These are phyloP conservation scores for Oryzias sinensis DNA, from an alignment of 2,797 vertebrate species.

Conservation along the genomic window DNA sequence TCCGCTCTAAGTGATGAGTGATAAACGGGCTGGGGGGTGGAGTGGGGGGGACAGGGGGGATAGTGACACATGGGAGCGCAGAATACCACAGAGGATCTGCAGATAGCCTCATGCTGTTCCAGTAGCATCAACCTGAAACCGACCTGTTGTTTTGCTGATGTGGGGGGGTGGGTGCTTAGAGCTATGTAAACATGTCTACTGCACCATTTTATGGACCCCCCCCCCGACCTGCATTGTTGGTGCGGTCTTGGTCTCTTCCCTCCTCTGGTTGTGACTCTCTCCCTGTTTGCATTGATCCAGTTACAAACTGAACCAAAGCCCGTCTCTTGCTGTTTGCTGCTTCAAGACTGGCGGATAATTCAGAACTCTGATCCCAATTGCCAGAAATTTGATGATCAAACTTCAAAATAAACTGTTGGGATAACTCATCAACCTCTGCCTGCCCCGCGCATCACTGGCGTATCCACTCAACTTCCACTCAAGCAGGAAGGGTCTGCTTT, in stretches of 20 bases:
- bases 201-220: constrained; percentile 20
- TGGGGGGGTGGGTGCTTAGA: constrained; percentile 12
- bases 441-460: too few species aligned
- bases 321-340: too few species aligned
- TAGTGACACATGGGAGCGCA: constrained; percentile 65
- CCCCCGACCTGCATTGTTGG: too few species aligned
- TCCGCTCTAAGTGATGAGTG: constrained; percentile 64
- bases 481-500: too few species aligned
- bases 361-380: too few species aligned
- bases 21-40: constrained; percentile 58
- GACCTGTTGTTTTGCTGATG: constrained; percentile 35
- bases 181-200: constrained; percentile 30
- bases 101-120: constrained; percentile 1
- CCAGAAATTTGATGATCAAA: too few species aligned
- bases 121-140: constrained; percentile 29
- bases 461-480: too few species aligned
- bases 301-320: too few species aligned
- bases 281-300: too few species aligned
- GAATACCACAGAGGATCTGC: constrained; percentile 54
- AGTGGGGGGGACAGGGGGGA: constrained; percentile 41
- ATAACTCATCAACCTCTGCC: too few species aligned
- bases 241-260: not conserved
- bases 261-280: not conserved
- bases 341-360: too few species aligned
- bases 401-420: too few species aligned